A percentile compares a stretch with the other conserved stretches of the same genome.
Evolutionary conservation across 2,797 vertebrate genomes (phyloP).

Genomic region (Dallia pectoralis): DNA sequence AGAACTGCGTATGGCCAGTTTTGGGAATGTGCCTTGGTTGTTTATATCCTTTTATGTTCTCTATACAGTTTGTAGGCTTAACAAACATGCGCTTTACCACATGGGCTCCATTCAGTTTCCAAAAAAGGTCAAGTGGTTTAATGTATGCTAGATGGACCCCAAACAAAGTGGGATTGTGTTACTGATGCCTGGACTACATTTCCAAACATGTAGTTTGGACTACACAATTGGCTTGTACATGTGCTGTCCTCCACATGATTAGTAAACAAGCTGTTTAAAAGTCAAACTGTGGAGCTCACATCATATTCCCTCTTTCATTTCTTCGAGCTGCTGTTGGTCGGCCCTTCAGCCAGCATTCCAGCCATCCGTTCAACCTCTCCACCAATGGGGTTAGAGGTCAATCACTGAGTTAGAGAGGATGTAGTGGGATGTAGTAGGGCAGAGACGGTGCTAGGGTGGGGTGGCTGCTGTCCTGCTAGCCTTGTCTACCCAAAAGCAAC

Average conservation of each 20-base stretch:
- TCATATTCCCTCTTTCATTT: neutral
- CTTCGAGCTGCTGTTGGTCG: constrained; percentile 8
- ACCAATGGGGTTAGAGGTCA: constrained; percentile 57
- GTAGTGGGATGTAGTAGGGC: too few relatives aligned
- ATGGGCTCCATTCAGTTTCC: constrained; percentile 20
- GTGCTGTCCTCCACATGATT: neutral
- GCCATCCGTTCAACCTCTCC: constrained; percentile 46
- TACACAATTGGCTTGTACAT: neutral
- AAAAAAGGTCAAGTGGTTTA: constrained; percentile 5
- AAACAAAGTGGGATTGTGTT: neutral
- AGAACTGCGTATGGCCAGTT: constrained; percentile 15
- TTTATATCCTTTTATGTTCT: constrained; percentile 8
- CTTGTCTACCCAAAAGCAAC: constrained; percentile 13
- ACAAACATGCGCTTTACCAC: neutral
- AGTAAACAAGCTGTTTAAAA: too few relatives aligned
- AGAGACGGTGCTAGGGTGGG: neutral
- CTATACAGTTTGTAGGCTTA: neutral
- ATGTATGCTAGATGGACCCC: neutral
- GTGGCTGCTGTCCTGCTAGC: constrained; percentile 7
- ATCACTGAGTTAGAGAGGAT: constrained; percentile 14
- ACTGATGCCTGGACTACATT: neutral
- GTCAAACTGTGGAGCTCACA: neutral
- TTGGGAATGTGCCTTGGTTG: neutral
- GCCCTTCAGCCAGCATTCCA: constrained; percentile 38
- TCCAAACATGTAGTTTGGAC: neutral